Base-by-base conservation (phyloP, 2,888 invertebrate genomes). In the Trimorus sp. region DNA sequence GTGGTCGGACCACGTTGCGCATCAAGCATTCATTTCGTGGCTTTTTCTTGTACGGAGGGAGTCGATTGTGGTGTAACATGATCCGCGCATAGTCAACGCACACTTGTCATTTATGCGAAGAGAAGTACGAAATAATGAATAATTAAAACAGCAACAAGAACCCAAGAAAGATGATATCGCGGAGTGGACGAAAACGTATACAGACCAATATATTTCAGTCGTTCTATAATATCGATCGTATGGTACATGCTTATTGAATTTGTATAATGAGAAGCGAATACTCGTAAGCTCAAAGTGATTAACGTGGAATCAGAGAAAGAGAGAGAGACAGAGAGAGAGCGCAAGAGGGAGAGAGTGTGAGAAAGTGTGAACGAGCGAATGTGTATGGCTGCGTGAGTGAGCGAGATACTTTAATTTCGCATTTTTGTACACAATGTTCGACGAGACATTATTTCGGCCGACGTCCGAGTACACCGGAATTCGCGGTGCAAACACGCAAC, bases 391-490 rank as follows among this genome's bases (percentile, higher is more conserved):
- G 26, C 26, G 26, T 26, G 26, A 26, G 26, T 26, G 26, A 26
- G 45, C 9, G 45, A 79, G 79, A 78, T 60, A 58, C 49, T 83
- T 83, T 79, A 83, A 83, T 83, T 83, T 83, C 83, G 71, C 83
- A 83, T 76, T 83, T 83, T 83, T 83, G 79, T 83, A 83, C 79
- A 77, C 78, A 79, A 73, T 66, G 76, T 79, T 83, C 15, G 53
- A 79, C 71, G 63, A 56, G 38, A 54, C 65, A 58, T 58, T 69
- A 73, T 66, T 66, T 15, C 42, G 48, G 36, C 48, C n/a, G 49
- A 69, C 69, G 15, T 79, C 59, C 71, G 45, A 49, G 54, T 73
- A 79, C 76, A 83, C 73, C 79, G 79, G 79, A 82, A 62, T 48
- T 68, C 63, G 76, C 76, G 79, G 73, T 79, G 79, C 79, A 73